phyloP scores from a whole-genome alignment of 2,888 invertebrate genomes.

The Mesorhabditis belari region DNA sequence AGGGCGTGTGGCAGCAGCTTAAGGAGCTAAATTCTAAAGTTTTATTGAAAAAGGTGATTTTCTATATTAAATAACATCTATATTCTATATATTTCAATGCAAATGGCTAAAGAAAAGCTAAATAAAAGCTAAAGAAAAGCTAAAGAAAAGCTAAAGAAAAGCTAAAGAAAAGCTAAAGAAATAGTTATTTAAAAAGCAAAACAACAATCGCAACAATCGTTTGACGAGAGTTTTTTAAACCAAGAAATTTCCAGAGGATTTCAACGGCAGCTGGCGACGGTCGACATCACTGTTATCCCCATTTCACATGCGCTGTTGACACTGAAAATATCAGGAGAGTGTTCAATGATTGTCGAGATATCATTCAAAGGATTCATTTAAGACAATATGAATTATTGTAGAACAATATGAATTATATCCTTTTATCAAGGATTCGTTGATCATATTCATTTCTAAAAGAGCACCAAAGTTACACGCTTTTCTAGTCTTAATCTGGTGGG shows the following conservation, averaged over 20 bases:
- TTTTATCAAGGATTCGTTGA: neutral
- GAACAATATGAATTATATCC: slow-evolving; percentile 1
- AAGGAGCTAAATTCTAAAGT: no score
- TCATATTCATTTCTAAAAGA: no score
- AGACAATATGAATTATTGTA: slow-evolving; percentile 99
- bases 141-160: no score
- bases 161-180: no score
- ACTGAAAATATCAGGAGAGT: slow-evolving; percentile 99
- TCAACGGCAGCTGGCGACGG: slow-evolving; percentile 98
- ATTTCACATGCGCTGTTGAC: slow-evolving; percentile 99
- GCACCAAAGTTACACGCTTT: no score
- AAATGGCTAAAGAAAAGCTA: neutral
- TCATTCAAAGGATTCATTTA: slow-evolving; percentile 99
- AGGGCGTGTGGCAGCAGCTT: no score
- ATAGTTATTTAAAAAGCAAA: no score
- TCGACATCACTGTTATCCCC: slow-evolving; percentile 99
- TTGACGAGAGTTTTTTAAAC: no score
- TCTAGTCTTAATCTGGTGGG: no score
- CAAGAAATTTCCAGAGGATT: slow-evolving; percentile 73
- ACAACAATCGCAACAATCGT: no score
- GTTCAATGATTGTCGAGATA: slow-evolving; percentile 99
- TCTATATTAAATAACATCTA: neutral
- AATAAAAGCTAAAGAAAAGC: no score
- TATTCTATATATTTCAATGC: neutral
- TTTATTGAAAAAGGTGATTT: no score